Base-by-base conservation (phyloP, 2,113 vertebrate species). In the Antigone vipio region DNA sequence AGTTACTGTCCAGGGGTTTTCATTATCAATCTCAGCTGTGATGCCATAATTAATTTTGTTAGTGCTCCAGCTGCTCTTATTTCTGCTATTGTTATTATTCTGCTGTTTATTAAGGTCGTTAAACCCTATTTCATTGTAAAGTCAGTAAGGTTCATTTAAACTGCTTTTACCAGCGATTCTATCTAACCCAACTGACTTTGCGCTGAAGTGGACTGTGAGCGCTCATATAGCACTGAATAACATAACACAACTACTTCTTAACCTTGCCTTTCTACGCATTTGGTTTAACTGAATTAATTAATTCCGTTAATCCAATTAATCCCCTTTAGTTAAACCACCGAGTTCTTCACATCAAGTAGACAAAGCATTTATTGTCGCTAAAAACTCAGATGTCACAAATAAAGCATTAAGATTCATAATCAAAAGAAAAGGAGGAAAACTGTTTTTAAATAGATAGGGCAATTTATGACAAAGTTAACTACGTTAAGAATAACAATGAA, bases 1-100 rank as follows among this genome's bases (percentile, higher is more conserved):
- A 83, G 84, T 95, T 82, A 49, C 89, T 88, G 84, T 85, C 91
- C 95, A 92, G 93, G 74, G 74, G 84, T 96, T 96, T 95, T 87
- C 81, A 60, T 94, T 85, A 82, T 92, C 74, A 35, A 16, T 68
- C 84, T 96, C 93, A 92, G 77, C 89, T 95, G 69, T 78, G 74
- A 79, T 76, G 81, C 89, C 66, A 85, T 95, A 75, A 93, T 95
- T 95, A 68, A 87, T 94, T 89, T 40, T 82, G 47, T 91, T 78
- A 75, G 40, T 64, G 59, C 87, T 94, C 84, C 93, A 94, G 93
- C 94, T 96, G 93, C 91, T 94, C 44, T 77, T 59, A 40, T 59
- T 91, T 75, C 49, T 92, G 63, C 63, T 89, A 10, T 72, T 34
- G 50, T 66, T 52, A 52, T 52, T 85, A 4, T 78, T 85, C 93